Evolutionary conservation across 1,140 invertebrate genomes (phyloP).

Genomic region (Pachypsylla venusta): DNA sequence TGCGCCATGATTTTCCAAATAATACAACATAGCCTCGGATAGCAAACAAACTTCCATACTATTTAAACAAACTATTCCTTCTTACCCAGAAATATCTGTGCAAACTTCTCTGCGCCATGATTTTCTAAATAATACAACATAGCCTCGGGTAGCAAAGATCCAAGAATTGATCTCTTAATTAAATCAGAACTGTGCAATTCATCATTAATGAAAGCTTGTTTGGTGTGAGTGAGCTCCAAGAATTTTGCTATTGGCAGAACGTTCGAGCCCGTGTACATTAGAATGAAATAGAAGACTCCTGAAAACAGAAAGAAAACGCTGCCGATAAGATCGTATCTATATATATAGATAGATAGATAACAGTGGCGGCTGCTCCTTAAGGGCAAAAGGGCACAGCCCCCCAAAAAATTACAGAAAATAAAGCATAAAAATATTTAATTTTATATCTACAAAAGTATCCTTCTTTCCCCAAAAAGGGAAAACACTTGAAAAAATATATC

Average conservation of each 20-base stretch:
- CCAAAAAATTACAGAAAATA: too few relatives aligned
- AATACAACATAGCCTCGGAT: constrained; percentile 98
- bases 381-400: too few relatives aligned
- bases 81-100: constrained; percentile 78
- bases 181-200: constrained; percentile 64
- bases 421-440: too few relatives aligned
- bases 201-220: constrained; percentile 82
- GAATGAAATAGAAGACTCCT: constrained; percentile 88
- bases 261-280: constrained; percentile 99
- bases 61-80: not conserved
- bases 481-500: too few relatives aligned
- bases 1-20: constrained; percentile 93
- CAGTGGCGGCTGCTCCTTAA: too few relatives aligned
- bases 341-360: too few relatives aligned
- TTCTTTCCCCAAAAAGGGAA: too few relatives aligned
- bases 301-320: not conserved
- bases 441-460: too few relatives aligned
- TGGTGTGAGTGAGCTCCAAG: constrained; percentile 85
- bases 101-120: constrained; percentile 95
- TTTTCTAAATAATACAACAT: constrained; percentile 99
- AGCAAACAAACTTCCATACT: constrained; percentile 38
- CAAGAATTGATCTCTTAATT: constrained; percentile 74
- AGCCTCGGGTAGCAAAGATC: constrained; percentile 90
- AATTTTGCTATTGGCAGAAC: constrained; percentile 89
- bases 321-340: too few relatives aligned